Conservation (phyloP, 1,140 invertebrate species). For the Neodiprion lecontei region DNA sequence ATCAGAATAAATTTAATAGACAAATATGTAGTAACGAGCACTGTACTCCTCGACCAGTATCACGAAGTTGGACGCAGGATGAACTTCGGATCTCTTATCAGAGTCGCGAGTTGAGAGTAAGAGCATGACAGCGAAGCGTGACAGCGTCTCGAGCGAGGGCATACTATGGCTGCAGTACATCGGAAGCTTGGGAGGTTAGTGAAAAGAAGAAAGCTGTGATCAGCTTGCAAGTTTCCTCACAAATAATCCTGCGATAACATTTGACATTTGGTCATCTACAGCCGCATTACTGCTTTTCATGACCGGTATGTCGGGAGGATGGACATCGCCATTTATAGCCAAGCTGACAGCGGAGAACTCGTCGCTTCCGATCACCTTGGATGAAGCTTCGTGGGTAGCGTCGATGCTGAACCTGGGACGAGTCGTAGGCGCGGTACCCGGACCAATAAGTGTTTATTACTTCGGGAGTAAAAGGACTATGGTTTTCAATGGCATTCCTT, state of each 20-base stretch:
- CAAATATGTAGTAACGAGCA: too few relatives aligned
- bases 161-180: slow-evolving; percentile 62
- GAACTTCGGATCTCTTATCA: too few relatives aligned
- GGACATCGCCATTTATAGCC: slow-evolving; percentile 68
- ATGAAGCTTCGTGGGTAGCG: slow-evolving; percentile 72
- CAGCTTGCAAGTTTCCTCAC: neutral
- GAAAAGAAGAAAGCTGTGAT: slow-evolving; percentile 53
- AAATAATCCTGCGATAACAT: neutral
- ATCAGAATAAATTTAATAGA: too few relatives aligned
- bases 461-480: slow-evolving; percentile 73
- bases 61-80: too few relatives aligned
- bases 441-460: slow-evolving; percentile 51
- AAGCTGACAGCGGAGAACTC: slow-evolving; percentile 57
- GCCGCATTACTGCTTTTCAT: slow-evolving; percentile 50
- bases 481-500: slow-evolving; percentile 66
- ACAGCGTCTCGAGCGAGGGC: neutral
- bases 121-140: neutral
- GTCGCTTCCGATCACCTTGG: slow-evolving; percentile 61
- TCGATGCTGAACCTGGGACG: slow-evolving; percentile 63
- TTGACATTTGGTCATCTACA: slow-evolving; percentile 25
- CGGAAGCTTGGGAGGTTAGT: slow-evolving; percentile 63
- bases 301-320: slow-evolving; percentile 55
- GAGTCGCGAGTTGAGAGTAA: neutral
- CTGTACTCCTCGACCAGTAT: too few relatives aligned
- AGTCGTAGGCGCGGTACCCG: slow-evolving; percentile 49